Conservation (phyloP, 2,797 vertebrate genomes). For the Acestrorhynchus altus region DNA sequence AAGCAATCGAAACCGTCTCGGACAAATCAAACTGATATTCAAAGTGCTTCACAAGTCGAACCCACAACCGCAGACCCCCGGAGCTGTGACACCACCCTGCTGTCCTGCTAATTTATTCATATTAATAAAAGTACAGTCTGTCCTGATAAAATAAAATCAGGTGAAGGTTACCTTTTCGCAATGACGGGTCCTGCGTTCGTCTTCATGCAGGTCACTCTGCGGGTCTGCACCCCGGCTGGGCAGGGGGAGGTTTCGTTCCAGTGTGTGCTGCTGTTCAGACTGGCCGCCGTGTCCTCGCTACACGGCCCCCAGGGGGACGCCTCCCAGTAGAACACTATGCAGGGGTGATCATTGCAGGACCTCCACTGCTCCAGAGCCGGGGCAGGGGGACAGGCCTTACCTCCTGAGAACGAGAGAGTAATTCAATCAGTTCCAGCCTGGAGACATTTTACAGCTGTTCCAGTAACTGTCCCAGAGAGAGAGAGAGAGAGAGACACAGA, state of each 20-base stretch:
- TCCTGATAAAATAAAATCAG: too few species aligned
- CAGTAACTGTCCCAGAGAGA: too few species aligned
- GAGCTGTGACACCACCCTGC: too few species aligned
- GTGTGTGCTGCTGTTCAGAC: slow-evolving; percentile 71
- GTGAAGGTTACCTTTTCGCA: slow-evolving; percentile 86
- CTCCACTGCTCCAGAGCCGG: slow-evolving; percentile 87
- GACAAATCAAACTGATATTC: too few species aligned
- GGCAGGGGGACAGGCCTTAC: slow-evolving; percentile 85
- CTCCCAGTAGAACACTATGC: slow-evolving; percentile 88
- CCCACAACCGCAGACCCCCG: too few species aligned
- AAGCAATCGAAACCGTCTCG: too few species aligned
- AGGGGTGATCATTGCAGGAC: slow-evolving; percentile 86
- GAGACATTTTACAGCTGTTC: not conserved
- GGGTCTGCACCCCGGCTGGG: slow-evolving; percentile 85
- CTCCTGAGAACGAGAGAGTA: slow-evolving; percentile 57
- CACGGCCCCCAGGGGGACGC: slow-evolving; percentile 86
- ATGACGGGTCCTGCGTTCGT: slow-evolving; percentile 82
- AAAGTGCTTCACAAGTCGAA: too few species aligned
- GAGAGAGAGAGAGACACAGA: too few species aligned
- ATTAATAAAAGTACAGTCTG: too few species aligned
- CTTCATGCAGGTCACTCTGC: slow-evolving; percentile 87
- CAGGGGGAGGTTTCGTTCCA: slow-evolving; percentile 79
- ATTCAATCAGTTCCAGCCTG: not conserved
- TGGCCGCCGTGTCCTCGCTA: slow-evolving; percentile 72
- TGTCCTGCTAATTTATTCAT: too few species aligned